These are phyloP conservation scores for Ceuthmochares aereus DNA, from an alignment of 2,113 vertebrate species.

Conservation along the genomic window DNA sequence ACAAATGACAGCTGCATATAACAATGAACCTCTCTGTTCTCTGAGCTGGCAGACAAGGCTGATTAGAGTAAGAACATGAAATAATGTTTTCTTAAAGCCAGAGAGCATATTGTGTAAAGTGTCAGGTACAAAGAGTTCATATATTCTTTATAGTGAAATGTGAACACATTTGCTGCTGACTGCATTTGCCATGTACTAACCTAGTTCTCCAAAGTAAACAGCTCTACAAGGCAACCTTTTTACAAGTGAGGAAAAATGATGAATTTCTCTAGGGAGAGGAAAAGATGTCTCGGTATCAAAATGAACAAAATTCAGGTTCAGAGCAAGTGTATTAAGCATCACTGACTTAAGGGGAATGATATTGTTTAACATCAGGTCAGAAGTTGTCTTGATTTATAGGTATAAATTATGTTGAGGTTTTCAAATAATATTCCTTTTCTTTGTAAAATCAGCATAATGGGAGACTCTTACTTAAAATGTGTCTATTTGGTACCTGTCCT, in stretches of 20 bases:
- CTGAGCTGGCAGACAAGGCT: constrained; percentile 77
- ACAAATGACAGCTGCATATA: constrained; percentile 86
- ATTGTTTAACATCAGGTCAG: background rate
- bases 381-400: background rate
- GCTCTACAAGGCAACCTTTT: background rate
- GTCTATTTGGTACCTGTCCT: background rate
- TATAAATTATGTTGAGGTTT: background rate
- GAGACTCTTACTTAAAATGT: background rate
- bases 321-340: background rate
- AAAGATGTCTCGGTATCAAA: background rate
- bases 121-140: constrained; percentile 74
- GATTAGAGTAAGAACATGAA: constrained; percentile 84
- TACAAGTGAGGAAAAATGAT: background rate
- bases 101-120: constrained; percentile 79
- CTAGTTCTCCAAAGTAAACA: background rate
- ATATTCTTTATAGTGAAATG: constrained; percentile 72
- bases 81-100: constrained; percentile 83
- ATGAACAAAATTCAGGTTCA: background rate
- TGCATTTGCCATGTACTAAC: constrained; percentile 14
- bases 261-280: background rate
- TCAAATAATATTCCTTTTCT: background rate
- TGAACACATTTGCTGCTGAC: constrained; percentile 53
- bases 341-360: background rate
- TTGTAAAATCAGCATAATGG: background rate
- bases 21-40: constrained; percentile 86